Percentiles rank a stretch among this genome's conserved stretches.
phyloP scores from a whole-genome alignment of 2,797 vertebrate genomes.

The Morus bassanus region DNA sequence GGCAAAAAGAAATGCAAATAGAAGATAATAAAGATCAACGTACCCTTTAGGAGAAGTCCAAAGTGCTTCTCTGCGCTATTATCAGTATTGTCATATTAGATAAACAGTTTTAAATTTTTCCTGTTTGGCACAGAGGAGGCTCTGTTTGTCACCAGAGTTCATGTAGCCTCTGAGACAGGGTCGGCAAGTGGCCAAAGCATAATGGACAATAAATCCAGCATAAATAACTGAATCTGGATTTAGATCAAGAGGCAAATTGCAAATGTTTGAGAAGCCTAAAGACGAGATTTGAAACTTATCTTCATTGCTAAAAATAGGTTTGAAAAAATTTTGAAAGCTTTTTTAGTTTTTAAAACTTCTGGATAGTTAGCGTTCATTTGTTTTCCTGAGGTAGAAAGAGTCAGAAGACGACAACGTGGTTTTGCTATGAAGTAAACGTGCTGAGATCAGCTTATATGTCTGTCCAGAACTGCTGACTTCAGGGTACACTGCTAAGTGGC shows the following conservation, averaged over 20 bases:
- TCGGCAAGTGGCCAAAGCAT: neutral
- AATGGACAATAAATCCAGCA: neutral
- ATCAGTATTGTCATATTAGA: neutral
- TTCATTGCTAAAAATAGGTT: neutral
- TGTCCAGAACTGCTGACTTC: slow-evolving; percentile 39
- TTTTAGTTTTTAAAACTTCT: neutral
- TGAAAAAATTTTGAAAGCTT: neutral
- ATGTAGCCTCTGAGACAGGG: neutral
- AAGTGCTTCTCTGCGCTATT: neutral
- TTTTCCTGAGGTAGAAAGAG: neutral
- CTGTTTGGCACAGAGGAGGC: neutral
- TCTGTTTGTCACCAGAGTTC: neutral
- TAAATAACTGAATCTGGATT: neutral
- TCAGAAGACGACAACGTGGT: neutral
- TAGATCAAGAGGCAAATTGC: neutral
- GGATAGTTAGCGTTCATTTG: neutral
- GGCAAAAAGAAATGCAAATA: neutral
- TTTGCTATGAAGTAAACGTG: neutral
- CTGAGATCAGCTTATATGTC: slow-evolving; percentile 6
- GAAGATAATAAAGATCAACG: neutral
- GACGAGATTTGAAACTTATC: neutral
- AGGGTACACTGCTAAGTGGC: neutral
- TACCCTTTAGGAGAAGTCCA: slow-evolving; percentile 1
- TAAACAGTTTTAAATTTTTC: neutral
- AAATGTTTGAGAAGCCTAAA: neutral